Conservation (phyloP, 1,140 invertebrate species). For the Drosophila obscura region DNA sequence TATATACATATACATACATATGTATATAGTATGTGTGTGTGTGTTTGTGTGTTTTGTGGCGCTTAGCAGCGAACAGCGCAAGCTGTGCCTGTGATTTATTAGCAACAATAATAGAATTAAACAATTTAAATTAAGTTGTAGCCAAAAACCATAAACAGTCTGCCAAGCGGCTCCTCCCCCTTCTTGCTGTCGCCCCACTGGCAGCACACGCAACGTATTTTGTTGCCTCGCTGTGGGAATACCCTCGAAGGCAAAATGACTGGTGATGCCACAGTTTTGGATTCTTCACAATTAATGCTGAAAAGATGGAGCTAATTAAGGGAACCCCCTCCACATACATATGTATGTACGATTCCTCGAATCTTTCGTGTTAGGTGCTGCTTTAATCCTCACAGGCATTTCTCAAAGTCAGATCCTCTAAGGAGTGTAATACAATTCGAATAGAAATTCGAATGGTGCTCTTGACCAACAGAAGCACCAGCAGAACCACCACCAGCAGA, state of each 20-base stretch:
- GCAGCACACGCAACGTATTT: not conserved
- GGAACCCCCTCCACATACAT: too few relatives aligned
- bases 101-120: constrained; percentile 84
- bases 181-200: not conserved
- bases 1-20: constrained; percentile 10
- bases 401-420: not conserved
- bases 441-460: not conserved
- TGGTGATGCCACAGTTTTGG: too few relatives aligned
- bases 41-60: constrained; percentile 39
- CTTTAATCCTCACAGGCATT: too few relatives aligned
- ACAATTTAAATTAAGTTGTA: constrained; percentile 84
- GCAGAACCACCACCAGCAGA: not conserved
- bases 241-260: too few relatives aligned
- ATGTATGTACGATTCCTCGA: too few relatives aligned
- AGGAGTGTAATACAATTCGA: constrained; percentile 19
- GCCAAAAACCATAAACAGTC: constrained; percentile 81
- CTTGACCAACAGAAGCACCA: constrained; percentile 28
- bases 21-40: constrained; percentile 32
- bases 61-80: constrained; percentile 72
- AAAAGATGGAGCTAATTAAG: too few relatives aligned
- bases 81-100: constrained; percentile 83
- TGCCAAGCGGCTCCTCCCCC: constrained; percentile 32
- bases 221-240: too few relatives aligned
- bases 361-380: too few relatives aligned
- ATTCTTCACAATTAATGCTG: too few relatives aligned